Conservation (phyloP, 1,140 invertebrate species). For the Lethrus apterus region DNA sequence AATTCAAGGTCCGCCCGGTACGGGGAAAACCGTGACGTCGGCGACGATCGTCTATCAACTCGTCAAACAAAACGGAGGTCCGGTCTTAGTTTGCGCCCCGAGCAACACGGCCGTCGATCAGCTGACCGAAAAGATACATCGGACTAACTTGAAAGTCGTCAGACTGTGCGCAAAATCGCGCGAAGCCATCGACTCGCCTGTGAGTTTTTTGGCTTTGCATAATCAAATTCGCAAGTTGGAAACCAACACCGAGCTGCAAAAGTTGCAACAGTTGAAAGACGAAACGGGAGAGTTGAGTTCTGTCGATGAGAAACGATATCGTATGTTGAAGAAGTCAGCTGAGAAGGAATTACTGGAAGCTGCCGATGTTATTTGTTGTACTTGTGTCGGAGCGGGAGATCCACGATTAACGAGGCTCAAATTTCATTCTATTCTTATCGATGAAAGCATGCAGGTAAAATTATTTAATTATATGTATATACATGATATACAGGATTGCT, state of each 20-base stretch:
- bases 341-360: conserved; percentile 90
- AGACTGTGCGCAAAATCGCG: conserved; percentile 95
- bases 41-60: conserved; percentile 99
- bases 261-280: conserved; percentile 94
- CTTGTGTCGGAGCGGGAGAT: conserved; percentile 97
- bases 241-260: conserved; percentile 83
- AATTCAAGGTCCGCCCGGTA: conserved; percentile 93
- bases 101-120: conserved; percentile 99
- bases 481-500: no score
- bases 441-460: conserved; percentile 78
- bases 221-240: conserved; percentile 96
- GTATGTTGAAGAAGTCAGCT: conserved; percentile 82
- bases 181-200: conserved; percentile 96
- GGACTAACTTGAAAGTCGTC: conserved; percentile 94
- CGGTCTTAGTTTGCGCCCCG: conserved; percentile 96
- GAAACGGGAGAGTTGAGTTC: conserved; percentile 93
- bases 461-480: background rate
- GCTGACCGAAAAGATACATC: conserved; percentile 97
- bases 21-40: conserved; percentile 98
- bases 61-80: conserved; percentile 87
- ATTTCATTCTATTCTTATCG: conserved; percentile 96
- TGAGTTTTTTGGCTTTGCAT: conserved; percentile 94
- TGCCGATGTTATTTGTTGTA: conserved; percentile 98
- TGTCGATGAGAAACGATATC: conserved; percentile 90
- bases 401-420: conserved; percentile 83